Evolutionary conservation across 1,140 invertebrate species (phyloP), one percentile per base, ranked within the genome.

Genomic region (Aphaenogaster ashmeadi): DNA sequence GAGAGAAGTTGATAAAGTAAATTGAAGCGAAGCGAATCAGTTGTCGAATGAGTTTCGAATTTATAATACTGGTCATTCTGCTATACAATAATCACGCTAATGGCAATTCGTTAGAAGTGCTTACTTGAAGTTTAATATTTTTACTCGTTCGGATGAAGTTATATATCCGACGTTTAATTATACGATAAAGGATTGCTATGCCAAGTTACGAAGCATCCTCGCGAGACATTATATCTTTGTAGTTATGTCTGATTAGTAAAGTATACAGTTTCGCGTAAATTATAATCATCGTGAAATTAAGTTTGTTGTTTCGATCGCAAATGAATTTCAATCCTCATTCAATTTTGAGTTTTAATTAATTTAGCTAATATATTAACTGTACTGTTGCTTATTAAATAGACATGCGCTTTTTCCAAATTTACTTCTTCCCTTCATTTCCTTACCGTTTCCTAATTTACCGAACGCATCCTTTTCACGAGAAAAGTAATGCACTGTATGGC

Each of bases 131-230:
- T 15, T 66, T 27, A 67, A 56, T 54, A 69, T 27, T 50, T 67
- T 64, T 44, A 13, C 36, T 67, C 66, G 18, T 33, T 54, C 47
- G 21, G 9, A 80, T 69, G n/a, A 56, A 36, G 27, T 54, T 47
- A 56, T 18, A 67, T 44, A n/a, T 54, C 9, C 33, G n/a, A 0
- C 47, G 21, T 80, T 80, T 80, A 80, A 80, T 80, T 69, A 69
- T 21, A 11, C 21, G 21, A 8, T 52, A 38, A 80, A 67, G 47
- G 3, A 52, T 67, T 27, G 47, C 47, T n/a, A 21, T 18, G n/a
- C 13, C 18, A 80, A 54, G 18, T 80, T 80, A 80, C 62, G 47
- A 80, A 27, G 13, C 33, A 52, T 38, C 13, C 62, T 67, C 47
- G 13, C 2, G 47, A n/a, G 33, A 79, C 44, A 18, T 6, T 41